phyloP scores from a whole-genome alignment of 2,113 vertebrate genomes.

The Phalacrocorax pelagicus region DNA sequence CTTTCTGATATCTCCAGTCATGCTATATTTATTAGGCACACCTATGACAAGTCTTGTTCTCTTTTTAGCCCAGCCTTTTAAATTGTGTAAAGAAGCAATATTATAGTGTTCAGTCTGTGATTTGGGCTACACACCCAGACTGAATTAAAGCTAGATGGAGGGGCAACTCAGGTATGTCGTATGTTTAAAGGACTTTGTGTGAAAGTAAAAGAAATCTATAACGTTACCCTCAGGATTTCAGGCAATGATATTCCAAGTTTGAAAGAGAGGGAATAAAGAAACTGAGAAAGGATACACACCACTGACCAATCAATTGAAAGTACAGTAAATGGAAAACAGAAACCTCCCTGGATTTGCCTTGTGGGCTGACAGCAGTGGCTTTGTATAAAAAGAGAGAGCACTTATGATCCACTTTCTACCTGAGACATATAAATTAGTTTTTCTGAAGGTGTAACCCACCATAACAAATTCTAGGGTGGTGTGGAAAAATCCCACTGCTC shows the following conservation, averaged over 20 bases:
- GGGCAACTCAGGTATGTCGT: background rate
- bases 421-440: constrained; percentile 28
- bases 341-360: constrained; percentile 47
- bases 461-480: background rate
- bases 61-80: background rate
- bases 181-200: constrained; percentile 33
- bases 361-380: constrained; percentile 22
- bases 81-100: background rate
- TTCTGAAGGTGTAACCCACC: background rate
- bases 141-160: constrained; percentile 14
- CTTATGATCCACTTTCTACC: constrained; percentile 22
- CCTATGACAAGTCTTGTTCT: background rate
- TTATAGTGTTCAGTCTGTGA: background rate
- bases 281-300: constrained; percentile 44
- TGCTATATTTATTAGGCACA: background rate
- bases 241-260: constrained; percentile 41
- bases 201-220: constrained; percentile 56
- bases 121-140: background rate
- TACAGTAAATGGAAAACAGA: constrained; percentile 49
- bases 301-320: constrained; percentile 55
- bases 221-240: constrained; percentile 43
- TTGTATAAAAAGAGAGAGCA: constrained; percentile 10
- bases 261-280: constrained; percentile 49
- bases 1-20: background rate
- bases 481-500: background rate